These are phyloP conservation scores for Napeogenes inachia DNA, from an alignment of 2,888 invertebrate genomes.

Conservation along the genomic window DNA sequence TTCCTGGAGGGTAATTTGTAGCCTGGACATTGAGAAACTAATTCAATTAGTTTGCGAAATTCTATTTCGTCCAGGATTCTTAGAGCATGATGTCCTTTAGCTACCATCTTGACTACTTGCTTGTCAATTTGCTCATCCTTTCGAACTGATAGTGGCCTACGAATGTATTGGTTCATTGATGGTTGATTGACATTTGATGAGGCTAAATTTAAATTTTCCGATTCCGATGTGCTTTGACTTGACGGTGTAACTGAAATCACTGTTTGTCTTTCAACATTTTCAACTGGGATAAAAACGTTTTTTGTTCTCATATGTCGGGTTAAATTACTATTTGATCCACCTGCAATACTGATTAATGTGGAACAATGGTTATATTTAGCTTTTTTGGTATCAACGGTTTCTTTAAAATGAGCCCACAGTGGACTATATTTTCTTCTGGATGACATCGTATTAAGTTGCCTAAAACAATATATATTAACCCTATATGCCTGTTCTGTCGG, in stretches of 20 bases:
- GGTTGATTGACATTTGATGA: background rate
- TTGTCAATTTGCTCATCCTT: conserved; percentile 28
- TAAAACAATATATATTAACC: too few relatives aligned
- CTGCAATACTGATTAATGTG: background rate
- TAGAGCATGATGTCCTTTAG: conserved; percentile 28
- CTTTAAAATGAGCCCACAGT: too few relatives aligned
- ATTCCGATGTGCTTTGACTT: background rate
- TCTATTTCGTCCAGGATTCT: conserved; percentile 28
- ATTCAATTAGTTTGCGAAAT: conserved; percentile 19
- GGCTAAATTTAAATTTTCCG: background rate
- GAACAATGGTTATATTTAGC: conserved; percentile 6
- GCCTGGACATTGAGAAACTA: conserved; percentile 23
- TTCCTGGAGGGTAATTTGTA: conserved; percentile 11
- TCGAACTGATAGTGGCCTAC: conserved; percentile 21
- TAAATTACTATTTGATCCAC: conserved; percentile 1
- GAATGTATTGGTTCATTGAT: conserved; percentile 9
- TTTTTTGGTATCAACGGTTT: too few relatives aligned
- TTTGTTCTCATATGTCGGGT: background rate
- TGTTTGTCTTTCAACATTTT: background rate
- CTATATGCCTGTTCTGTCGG: too few relatives aligned
- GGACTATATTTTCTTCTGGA: too few relatives aligned
- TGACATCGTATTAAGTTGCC: too few relatives aligned
- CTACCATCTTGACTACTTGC: conserved; percentile 28
- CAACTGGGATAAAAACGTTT: too few relatives aligned
- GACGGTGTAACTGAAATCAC: background rate